phyloP scores from a whole-genome alignment of 2,113 vertebrate genomes.

The Corythornis cristatus region DNA sequence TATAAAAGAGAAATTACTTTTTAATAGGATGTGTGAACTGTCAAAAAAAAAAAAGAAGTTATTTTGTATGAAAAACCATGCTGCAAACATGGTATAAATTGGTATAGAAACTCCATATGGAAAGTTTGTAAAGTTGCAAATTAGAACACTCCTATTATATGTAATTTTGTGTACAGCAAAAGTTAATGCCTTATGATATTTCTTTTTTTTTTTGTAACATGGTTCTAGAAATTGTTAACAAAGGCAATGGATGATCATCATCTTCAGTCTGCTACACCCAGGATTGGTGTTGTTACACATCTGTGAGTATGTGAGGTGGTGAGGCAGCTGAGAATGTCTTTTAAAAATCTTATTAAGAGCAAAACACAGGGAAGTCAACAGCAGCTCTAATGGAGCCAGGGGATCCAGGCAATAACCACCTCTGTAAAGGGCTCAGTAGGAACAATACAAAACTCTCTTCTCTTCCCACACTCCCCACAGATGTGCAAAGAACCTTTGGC shows the following conservation, averaged over 20 bases:
- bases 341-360: background rate
- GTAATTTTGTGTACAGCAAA: background rate
- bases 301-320: background rate
- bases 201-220: background rate
- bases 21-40: background rate
- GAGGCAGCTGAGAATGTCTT: background rate
- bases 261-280: rapidly evolving
- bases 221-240: background rate
- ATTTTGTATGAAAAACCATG: background rate
- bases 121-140: background rate
- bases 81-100: background rate
- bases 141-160: background rate
- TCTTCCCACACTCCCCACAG: background rate
- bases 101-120: background rate
- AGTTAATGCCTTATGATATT: background rate
- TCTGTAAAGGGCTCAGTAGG: background rate
- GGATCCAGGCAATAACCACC: background rate
- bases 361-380: background rate
- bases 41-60: background rate
- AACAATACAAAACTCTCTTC: background rate
- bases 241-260: background rate
- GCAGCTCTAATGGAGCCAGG: background rate
- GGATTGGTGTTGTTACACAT: rapidly evolving
- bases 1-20: background rate
- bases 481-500: conserved; percentile 2